Evolutionary conservation across 2,888 invertebrate species (phyloP), one percentile per base, ranked within the genome.

Genomic region (Neocrepidodera transversa): DNA sequence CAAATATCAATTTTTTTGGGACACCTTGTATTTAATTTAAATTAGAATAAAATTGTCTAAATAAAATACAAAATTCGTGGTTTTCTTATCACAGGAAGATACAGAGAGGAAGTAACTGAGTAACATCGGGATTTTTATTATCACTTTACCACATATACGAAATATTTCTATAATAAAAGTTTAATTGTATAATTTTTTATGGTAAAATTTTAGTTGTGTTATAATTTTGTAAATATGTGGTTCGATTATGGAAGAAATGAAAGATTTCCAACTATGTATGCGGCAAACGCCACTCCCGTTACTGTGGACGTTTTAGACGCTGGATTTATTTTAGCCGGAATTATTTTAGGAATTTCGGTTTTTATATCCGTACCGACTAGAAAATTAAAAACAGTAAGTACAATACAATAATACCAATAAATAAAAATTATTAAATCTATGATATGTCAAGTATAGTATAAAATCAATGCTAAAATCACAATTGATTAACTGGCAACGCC

Each of bases 251-350:
- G 77, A 40, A 71, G 81, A 58, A 48, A 60, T 1, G 79, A 80
- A 57, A 75, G 77, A 1, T 81, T 79, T 67, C 82, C 82, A 0
- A 75, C 81, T 0, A 76, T 75, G 60, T 82, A 81, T 65, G 60
- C 64, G 0, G 66, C 76, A 42, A 70, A 78, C 61, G 71, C 76
- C 53, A 79, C 78, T 1, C 70, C 82, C 1, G 82, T 81, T 10
- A 78, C 78, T 1, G 74, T 79, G 0, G 82, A 83, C 67, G 76
- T 82, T n/a, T 62, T 81, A n/a, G 79, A 80, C 64, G 74, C 74
- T 1, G 80, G 80, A 10, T 73, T 83, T 32, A 76, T 82, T 18
- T 62, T 71, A 1, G 74, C 79, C 3, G 80, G 81, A 67, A 43
- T 80, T 10, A 78, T 81, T 56, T 54, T 82, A 16, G 73, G 71